phyloP scores from a whole-genome alignment of 1,140 invertebrate species.

The Drosophila biarmipes region DNA sequence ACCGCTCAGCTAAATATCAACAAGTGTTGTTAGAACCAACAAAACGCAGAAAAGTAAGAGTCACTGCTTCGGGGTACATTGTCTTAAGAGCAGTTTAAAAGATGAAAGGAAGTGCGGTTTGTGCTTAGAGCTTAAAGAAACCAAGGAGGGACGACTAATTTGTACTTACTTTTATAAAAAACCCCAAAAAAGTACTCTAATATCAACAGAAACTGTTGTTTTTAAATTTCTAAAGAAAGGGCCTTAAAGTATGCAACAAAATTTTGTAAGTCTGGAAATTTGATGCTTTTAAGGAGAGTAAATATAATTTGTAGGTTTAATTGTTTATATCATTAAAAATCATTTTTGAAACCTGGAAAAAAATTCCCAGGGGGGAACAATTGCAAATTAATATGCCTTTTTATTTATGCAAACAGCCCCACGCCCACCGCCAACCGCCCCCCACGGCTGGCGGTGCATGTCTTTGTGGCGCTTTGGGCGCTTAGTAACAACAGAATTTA shows the following conservation, averaged over 20 bases:
- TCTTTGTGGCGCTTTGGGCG: conserved; percentile 69
- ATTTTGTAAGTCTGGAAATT: no score
- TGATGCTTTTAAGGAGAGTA: no score
- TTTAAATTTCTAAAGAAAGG: no score
- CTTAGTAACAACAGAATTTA: conserved; percentile 78
- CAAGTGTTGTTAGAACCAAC: background rate
- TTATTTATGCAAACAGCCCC: conserved; percentile 27
- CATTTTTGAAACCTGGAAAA: background rate
- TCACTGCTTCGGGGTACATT: background rate
- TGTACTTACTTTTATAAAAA: no score
- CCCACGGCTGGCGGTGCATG: conserved; percentile 36
- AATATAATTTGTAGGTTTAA: no score
- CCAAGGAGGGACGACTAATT: no score
- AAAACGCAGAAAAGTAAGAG: background rate
- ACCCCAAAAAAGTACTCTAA: no score
- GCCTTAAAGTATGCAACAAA: no score
- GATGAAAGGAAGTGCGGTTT: background rate
- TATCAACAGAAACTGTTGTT: no score
- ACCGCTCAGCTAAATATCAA: no score
- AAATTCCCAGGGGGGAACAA: background rate
- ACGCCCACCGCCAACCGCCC: conserved; percentile 1
- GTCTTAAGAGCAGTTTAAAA: background rate
- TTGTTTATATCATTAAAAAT: no score
- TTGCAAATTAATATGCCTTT: conserved; percentile 7
- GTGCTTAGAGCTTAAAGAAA: no score